Percentiles rank a stretch among this genome's conserved stretches.
Conservation (phyloP, 2,888 invertebrate species). For the Phasia obesa region DNA sequence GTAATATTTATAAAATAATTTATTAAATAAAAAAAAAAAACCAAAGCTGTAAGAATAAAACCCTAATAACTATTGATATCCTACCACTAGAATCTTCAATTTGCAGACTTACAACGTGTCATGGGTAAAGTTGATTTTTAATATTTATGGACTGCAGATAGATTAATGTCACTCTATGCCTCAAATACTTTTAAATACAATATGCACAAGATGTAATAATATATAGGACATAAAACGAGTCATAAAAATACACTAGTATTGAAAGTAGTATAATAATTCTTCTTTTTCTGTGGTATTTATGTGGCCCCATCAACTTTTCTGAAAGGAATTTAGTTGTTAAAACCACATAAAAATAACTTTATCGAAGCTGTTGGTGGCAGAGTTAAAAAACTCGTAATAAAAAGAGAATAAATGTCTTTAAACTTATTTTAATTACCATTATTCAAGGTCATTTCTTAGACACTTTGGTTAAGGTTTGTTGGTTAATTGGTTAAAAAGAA, state of each 20-base stretch:
- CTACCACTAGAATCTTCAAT: too few relatives aligned
- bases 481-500: constrained; percentile 44
- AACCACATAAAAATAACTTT: constrained; percentile 44
- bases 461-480: constrained; percentile 54
- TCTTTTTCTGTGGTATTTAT: not conserved
- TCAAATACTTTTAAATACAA: constrained; percentile 30
- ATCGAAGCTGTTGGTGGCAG: constrained; percentile 14
- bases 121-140: too few relatives aligned
- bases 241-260: constrained; percentile 8
- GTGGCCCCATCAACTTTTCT: not conserved
- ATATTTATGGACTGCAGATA: not conserved
- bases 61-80: too few relatives aligned
- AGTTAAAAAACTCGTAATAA: not conserved
- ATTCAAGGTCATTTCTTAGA: constrained; percentile 69
- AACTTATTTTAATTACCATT: constrained; percentile 68
- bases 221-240: constrained; percentile 2
- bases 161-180: constrained; percentile 20
- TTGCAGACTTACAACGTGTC: too few relatives aligned
- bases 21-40: too few relatives aligned
- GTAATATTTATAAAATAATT: too few relatives aligned
- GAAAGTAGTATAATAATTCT: constrained; percentile 15
- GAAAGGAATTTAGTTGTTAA: constrained; percentile 48
- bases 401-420: constrained; percentile 55
- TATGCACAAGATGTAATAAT: too few relatives aligned
- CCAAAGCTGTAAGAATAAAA: too few relatives aligned